Conservation (phyloP, 1,140 invertebrate species). For the Drosophila kurseongensis region DNA sequence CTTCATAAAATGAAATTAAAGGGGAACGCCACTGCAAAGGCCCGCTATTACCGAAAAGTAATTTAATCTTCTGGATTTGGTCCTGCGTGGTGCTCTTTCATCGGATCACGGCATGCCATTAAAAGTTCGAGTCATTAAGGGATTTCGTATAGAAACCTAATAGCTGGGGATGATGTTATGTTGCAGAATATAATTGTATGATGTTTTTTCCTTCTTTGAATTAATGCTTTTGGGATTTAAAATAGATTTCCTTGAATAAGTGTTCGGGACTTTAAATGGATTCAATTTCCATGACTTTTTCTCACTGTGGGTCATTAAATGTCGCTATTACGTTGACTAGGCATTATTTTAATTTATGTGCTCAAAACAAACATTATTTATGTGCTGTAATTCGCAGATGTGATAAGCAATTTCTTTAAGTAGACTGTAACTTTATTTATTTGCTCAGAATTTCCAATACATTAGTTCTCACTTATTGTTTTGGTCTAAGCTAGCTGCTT, state of each 20-base stretch:
- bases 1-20: constrained; percentile 28
- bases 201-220: neutral
- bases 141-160: constrained; percentile 10
- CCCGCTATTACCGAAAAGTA: constrained; percentile 20
- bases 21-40: neutral
- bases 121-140: constrained; percentile 29
- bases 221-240: neutral
- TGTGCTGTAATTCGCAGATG: neutral
- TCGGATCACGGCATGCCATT: constrained; percentile 9
- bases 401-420: too few species aligned
- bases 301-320: neutral
- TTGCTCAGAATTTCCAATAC: neutral
- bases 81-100: constrained; percentile 1
- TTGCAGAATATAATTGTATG: neutral
- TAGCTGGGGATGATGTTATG: neutral
- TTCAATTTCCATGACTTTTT: neutral
- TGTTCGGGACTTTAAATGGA: neutral
- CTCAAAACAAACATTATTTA: neutral
- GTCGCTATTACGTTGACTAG: neutral
- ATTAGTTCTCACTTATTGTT: constrained; percentile 1
- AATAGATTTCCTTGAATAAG: neutral
- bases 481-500: neutral
- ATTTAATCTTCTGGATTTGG: constrained; percentile 30
- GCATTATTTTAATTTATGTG: constrained; percentile 6
- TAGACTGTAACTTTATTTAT: neutral